Conservation (phyloP, 2,797 vertebrate species). For the Champsocephalus esox region DNA sequence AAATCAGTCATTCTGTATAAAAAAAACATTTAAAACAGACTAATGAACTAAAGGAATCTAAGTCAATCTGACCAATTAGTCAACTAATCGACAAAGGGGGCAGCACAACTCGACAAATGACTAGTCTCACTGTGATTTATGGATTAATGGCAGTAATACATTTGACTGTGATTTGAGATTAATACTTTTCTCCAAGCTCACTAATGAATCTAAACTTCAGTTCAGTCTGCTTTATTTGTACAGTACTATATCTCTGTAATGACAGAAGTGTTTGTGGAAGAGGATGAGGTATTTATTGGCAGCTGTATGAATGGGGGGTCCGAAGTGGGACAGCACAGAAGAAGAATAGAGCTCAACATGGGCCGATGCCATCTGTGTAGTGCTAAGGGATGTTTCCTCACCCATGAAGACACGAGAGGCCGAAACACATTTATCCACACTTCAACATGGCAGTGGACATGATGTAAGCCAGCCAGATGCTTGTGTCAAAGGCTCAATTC, state of each 20-base stretch:
- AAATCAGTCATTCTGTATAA: no score
- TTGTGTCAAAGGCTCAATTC: constrained; percentile 37
- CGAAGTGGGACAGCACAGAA: constrained; percentile 33
- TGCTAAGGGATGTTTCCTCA: constrained; percentile 39
- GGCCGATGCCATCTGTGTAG: constrained; percentile 40
- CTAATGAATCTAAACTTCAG: constrained; percentile 13
- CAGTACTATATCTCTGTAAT: constrained; percentile 15
- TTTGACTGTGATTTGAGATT: not conserved
- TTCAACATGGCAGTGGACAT: constrained; percentile 27
- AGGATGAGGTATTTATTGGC: constrained; percentile 55
- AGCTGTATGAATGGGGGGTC: constrained; percentile 48
- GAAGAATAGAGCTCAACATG: constrained; percentile 37
- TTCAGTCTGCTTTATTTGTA: constrained; percentile 6
- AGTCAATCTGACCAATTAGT: no score
- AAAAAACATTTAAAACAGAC: no score
- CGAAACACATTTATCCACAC: constrained; percentile 43
- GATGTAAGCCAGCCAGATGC: constrained; percentile 28
- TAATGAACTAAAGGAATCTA: no score
- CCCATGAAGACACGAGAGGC: constrained; percentile 34
- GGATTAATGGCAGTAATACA: not conserved
- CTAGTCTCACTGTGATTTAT: not conserved
- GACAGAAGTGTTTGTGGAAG: constrained; percentile 42
- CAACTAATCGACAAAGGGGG: no score
- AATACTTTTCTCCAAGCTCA: constrained; percentile 12
- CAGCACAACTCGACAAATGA: not conserved